Evolutionary conservation across 2,797 vertebrate species (phyloP).

Genomic region (Mus spretus): DNA sequence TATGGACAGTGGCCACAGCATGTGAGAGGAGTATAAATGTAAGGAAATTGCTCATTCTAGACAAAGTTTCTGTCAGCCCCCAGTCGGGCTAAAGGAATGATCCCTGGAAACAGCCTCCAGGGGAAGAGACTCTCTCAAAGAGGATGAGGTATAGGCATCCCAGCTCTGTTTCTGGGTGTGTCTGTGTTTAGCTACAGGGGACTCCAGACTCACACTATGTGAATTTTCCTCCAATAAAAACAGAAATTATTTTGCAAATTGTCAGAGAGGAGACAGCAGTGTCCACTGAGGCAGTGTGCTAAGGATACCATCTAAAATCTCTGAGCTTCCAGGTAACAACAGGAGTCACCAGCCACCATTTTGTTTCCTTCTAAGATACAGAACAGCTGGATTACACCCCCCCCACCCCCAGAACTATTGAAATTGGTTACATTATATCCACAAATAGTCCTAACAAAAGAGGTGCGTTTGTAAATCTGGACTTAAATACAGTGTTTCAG

Average conservation of each 20-base stretch:
- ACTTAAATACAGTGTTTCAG: not conserved
- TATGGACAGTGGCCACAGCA: rapidly evolving
- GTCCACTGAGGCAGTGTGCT: rapidly evolving
- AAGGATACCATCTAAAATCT: not conserved
- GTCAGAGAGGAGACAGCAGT: rapidly evolving
- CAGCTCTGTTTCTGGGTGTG: not conserved
- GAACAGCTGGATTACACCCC: not conserved
- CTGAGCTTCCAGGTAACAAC: not conserved
- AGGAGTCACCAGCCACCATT: not conserved
- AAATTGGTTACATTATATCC: rapidly evolving
- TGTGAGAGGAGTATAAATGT: rapidly evolving
- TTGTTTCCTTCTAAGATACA: not conserved
- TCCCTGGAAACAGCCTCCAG: not conserved
- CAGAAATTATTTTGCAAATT: not conserved
- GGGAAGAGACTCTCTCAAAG: not conserved
- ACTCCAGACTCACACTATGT: too few species aligned
- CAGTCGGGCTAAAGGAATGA: not conserved
- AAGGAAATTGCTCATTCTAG: not conserved
- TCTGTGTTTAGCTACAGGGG: not conserved
- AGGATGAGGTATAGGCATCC: not conserved
- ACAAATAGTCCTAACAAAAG: not conserved
- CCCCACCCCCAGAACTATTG: too few species aligned
- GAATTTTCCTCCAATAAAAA: not conserved
- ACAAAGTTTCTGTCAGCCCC: not conserved
- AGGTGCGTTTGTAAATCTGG: not conserved